Percentiles rank a stretch among this genome's conserved stretches.
phyloP scores from a whole-genome alignment of 2,113 vertebrate genomes.

The Cyprinus carpio region DNA sequence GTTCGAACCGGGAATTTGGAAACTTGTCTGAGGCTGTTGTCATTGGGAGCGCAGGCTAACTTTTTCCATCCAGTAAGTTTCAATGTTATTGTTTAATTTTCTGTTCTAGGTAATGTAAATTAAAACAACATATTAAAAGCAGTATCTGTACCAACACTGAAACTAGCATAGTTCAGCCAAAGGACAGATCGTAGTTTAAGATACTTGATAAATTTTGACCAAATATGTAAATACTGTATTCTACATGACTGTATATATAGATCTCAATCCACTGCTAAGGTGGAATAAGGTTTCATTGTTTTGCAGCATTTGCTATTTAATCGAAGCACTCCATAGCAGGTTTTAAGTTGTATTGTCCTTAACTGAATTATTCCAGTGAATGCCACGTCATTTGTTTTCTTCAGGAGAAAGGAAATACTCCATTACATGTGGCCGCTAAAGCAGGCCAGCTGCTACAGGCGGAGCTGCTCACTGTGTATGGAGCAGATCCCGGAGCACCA shows the following conservation, averaged over 20 bases:
- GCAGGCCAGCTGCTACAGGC: conserved; percentile 93
- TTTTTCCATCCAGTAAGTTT: conserved; percentile 93
- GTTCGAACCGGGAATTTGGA: conserved; percentile 96
- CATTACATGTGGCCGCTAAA: conserved; percentile 95
- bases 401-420: conserved; percentile 96
- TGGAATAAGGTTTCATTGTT: too few relatives aligned
- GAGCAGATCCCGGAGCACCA: conserved; percentile 92
- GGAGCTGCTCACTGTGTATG: conserved; percentile 91
- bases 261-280: too few relatives aligned
- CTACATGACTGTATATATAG: not conserved
- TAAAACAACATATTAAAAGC: not conserved
- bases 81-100: not conserved
- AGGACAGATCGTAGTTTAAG: not conserved
- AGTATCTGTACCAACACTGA: not conserved
- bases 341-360: not conserved
- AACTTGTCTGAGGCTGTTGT: conserved; percentile 90
- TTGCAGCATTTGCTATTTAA: not conserved
- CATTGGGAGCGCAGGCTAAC: conserved; percentile 94
- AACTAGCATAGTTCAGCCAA: not conserved
- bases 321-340: not conserved
- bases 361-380: not conserved
- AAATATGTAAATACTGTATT: not conserved
- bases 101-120: not conserved
- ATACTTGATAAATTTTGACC: not conserved
- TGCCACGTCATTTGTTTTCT: not conserved